These are phyloP conservation scores for Larimichthys polyactis DNA, from an alignment of 2,113 vertebrate genomes.

Conservation along the genomic window DNA sequence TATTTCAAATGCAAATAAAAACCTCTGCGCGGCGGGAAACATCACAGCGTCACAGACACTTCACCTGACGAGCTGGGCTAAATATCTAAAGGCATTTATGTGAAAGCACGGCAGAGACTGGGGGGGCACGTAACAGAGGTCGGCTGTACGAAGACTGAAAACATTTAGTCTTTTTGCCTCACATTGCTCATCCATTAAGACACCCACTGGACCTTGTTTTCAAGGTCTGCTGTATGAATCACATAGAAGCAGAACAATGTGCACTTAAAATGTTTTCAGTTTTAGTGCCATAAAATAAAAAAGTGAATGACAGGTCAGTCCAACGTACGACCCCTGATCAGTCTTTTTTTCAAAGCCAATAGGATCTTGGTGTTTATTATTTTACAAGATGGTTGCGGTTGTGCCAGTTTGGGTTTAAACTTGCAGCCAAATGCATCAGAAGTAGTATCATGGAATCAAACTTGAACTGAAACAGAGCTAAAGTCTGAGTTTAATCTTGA, in stretches of 20 bases:
- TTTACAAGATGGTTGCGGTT: background rate
- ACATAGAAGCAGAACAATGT: conserved; percentile 1
- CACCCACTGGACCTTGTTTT: conserved; percentile 13
- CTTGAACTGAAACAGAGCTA: background rate
- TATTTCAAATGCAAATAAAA: conserved; percentile 33
- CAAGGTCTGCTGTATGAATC: conserved; percentile 5
- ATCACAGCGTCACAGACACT: conserved; percentile 1
- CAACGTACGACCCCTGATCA: background rate
- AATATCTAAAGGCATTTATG: conserved; percentile 8
- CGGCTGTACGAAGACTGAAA: background rate
- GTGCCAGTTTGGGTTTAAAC: conserved; percentile 9
- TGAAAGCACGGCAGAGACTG: background rate
- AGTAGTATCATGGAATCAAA: background rate
- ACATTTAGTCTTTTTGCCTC: background rate
- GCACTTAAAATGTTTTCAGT: conserved; percentile 12
- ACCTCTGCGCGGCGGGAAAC: background rate
- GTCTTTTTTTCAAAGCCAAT: conserved; percentile 13
- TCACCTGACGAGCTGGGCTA: background rate
- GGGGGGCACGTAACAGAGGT: background rate
- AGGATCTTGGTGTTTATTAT: conserved; percentile 4
- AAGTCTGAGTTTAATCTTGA: background rate
- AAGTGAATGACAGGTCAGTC: conserved; percentile 4
- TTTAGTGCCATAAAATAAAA: background rate
- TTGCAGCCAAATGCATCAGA: background rate
- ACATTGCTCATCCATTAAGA: conserved; percentile 20